phyloP scores from a whole-genome alignment of 2,797 vertebrate species.

The Sebastes itinus region DNA sequence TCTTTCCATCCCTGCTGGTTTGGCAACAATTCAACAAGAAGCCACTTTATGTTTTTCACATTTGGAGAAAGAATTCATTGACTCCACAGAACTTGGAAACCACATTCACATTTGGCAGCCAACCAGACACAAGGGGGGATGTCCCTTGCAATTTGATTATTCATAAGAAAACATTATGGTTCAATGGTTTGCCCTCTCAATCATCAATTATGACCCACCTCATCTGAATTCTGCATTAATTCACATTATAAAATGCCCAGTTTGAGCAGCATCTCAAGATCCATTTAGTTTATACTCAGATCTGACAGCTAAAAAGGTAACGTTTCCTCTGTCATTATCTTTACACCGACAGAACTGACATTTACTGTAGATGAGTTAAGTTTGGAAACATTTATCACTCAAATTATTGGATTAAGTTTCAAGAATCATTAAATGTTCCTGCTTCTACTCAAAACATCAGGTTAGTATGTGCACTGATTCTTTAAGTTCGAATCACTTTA shows the following conservation, averaged over 20 bases:
- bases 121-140: slow-evolving; percentile 25
- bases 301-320: slow-evolving; percentile 36
- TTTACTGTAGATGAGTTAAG: background rate
- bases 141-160: slow-evolving; percentile 54
- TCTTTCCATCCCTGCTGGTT: slow-evolving; percentile 22
- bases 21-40: slow-evolving; percentile 51
- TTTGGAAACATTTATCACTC: background rate
- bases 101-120: slow-evolving; percentile 55
- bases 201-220: slow-evolving; percentile 47
- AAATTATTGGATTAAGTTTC: background rate
- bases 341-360: slow-evolving; percentile 11
- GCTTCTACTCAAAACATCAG: background rate
- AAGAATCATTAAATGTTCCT: background rate
- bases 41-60: slow-evolving; percentile 53
- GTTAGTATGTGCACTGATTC: background rate
- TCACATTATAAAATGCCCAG: slow-evolving; percentile 43
- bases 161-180: slow-evolving; percentile 56
- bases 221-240: slow-evolving; percentile 54
- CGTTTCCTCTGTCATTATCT: slow-evolving; percentile 20
- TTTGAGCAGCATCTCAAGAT: slow-evolving; percentile 36
- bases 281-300: slow-evolving; percentile 28
- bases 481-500: background rate
- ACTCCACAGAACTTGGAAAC: slow-evolving; percentile 48
- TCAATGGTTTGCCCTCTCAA: slow-evolving; percentile 46
- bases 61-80: slow-evolving; percentile 53